Evolutionary conservation across 2,797 vertebrate genomes (phyloP).

Genomic region (Sebastes flavidus): DNA sequence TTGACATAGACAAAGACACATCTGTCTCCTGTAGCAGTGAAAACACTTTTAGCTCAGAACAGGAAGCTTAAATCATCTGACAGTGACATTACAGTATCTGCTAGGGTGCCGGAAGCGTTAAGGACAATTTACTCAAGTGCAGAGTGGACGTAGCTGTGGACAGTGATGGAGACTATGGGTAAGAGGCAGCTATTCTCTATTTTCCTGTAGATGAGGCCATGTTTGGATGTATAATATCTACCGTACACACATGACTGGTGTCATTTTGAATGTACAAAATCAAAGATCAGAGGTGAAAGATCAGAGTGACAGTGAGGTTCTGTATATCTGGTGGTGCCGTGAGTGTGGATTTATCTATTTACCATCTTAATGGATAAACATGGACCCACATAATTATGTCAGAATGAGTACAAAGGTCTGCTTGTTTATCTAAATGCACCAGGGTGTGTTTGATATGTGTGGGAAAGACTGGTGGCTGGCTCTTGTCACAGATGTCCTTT

Average conservation of each 20-base stretch:
- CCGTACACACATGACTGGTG: not conserved
- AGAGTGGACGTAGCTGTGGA: conserved; percentile 1
- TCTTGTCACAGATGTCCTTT: not conserved
- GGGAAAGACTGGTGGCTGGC: not conserved
- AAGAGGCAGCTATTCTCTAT: conserved; percentile 36
- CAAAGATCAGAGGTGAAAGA: not conserved
- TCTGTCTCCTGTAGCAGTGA: conserved; percentile 11
- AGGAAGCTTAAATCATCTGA: not conserved
- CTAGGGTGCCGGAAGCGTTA: not conserved
- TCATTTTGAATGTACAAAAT: not conserved
- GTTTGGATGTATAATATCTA: not conserved
- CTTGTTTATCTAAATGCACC: not conserved
- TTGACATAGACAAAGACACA: conserved; percentile 13
- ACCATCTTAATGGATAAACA: not conserved
- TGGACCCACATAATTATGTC: not conserved
- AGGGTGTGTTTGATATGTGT: not conserved
- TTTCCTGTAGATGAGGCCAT: not conserved
- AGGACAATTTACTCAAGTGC: not conserved
- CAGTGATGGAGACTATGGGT: conserved; percentile 71
- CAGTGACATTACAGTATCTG: not conserved
- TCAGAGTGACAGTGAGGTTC: not conserved
- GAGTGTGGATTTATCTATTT: not conserved
- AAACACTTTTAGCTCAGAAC: not conserved
- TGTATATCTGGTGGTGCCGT: not conserved
- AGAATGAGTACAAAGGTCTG: not conserved